Conservation (phyloP, 2,797 vertebrate genomes). For the Myotis vivesi region DNA sequence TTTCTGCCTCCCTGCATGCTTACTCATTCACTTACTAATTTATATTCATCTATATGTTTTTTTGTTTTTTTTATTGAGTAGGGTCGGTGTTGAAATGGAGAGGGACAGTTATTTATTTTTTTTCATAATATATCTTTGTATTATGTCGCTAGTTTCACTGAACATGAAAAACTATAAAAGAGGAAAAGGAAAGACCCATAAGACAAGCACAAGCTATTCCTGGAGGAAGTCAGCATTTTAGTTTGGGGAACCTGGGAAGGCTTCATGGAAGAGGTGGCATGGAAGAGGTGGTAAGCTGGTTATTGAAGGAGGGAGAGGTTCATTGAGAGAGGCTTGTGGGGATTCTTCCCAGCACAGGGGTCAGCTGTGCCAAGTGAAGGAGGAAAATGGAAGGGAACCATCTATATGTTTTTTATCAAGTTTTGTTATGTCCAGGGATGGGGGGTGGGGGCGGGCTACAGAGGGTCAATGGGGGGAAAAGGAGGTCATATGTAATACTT, state of each 20-base stretch:
- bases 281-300: not conserved
- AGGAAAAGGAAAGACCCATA: not conserved
- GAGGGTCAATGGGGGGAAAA: no score
- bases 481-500: no score
- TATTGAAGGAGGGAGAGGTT: not conserved
- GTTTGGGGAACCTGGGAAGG: not conserved
- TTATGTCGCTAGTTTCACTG: not conserved
- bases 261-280: not conserved
- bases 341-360: not conserved
- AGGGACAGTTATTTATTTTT: not conserved
- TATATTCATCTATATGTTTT: fast-evolving
- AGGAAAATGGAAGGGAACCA: not conserved
- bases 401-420: not conserved
- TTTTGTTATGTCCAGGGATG: not conserved
- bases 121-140: not conserved
- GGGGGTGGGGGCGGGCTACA: no score
- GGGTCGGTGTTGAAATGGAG: not conserved
- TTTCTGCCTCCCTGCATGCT: not conserved
- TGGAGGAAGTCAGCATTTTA: not conserved
- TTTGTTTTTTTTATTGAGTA: no score
- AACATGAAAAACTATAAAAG: not conserved
- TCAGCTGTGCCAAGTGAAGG: not conserved
- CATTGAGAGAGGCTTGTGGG: not conserved
- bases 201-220: not conserved
- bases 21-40: not conserved